Conservation (phyloP, 2,888 invertebrate species). For the Drosophila colorata region DNA sequence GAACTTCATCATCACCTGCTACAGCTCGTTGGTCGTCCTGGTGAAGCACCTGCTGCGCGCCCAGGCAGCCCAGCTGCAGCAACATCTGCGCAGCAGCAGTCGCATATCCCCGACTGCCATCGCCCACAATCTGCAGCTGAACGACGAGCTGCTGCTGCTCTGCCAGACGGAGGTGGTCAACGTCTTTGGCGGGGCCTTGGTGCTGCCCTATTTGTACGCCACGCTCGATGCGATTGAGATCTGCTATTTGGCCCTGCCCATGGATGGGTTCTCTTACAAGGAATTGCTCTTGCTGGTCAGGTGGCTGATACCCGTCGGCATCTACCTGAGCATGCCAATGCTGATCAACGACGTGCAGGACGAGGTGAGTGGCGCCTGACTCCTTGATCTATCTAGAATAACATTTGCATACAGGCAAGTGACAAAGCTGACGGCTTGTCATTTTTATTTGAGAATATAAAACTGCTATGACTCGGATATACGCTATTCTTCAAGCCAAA, state of each 20-base stretch:
- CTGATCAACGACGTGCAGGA: conserved; percentile 43
- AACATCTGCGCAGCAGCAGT: background rate
- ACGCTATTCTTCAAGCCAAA: too few species aligned
- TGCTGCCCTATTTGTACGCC: conserved; percentile 36
- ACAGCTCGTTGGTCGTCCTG: conserved; percentile 39
- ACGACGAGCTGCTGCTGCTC: conserved; percentile 44
- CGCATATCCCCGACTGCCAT: conserved; percentile 3
- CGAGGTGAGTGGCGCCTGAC: conserved; percentile 55
- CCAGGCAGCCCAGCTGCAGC: conserved; percentile 20
- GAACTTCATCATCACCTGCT: conserved; percentile 53
- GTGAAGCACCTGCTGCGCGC: conserved; percentile 29
- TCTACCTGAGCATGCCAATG: conserved; percentile 55
- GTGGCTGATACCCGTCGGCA: conserved; percentile 54
- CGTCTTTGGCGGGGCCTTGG: conserved; percentile 43
- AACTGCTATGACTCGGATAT: too few species aligned
- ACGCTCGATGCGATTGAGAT: conserved; percentile 36
- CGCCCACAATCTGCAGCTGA: conserved; percentile 16
- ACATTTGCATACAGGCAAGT: too few species aligned
- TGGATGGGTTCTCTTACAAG: conserved; percentile 5
- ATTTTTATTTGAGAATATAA: too few species aligned
- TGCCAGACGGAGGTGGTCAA: conserved; percentile 37
- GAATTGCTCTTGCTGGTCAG: conserved; percentile 16
- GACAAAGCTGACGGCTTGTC: too few species aligned
- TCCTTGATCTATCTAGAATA: background rate
- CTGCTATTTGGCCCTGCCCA: conserved; percentile 17